Percentiles rank a stretch among this genome's conserved stretches.
These are phyloP conservation scores for Neoniphon sammara DNA, from an alignment of 2,797 vertebrate genomes.

Conservation along the genomic window DNA sequence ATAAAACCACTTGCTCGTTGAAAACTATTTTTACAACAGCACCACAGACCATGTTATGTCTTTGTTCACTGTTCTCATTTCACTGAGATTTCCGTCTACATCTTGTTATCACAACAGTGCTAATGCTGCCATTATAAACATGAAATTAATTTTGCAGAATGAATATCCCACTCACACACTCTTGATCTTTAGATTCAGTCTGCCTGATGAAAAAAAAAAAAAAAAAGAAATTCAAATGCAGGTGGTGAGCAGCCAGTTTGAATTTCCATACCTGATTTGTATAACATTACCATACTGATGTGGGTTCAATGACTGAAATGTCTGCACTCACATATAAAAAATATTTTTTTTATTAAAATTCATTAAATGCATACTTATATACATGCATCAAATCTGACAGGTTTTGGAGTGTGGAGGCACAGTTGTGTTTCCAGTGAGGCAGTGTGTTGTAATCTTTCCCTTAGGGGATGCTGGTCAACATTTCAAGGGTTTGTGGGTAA, in stretches of 20 bases:
- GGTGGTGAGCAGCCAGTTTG: conserved; percentile 28
- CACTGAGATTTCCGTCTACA: conserved; percentile 59
- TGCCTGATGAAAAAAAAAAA: conserved; percentile 29
- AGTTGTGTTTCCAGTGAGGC: conserved; percentile 43
- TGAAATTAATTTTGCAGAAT: conserved; percentile 53
- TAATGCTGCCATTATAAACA: conserved; percentile 51
- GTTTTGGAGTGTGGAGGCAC: conserved; percentile 24
- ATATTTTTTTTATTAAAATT: conserved; percentile 46
- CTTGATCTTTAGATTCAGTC: conserved; percentile 23
- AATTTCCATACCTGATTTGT: conserved; percentile 5
- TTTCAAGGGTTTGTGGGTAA: conserved; percentile 52
- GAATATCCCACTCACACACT: conserved; percentile 51
- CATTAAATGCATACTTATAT: not conserved
- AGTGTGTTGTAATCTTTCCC: conserved; percentile 66
- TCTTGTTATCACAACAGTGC: conserved; percentile 49
- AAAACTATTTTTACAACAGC: too few species aligned
- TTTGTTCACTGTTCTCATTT: not conserved
- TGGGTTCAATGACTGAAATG: not conserved
- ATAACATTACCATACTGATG: conserved; percentile 1
- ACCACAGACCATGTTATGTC: not conserved
- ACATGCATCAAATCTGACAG: conserved; percentile 21
- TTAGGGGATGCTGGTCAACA: conserved; percentile 66
- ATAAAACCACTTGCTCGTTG: too few species aligned
- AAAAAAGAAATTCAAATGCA: conserved; percentile 42
- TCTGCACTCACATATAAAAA: conserved; percentile 23